Evolutionary conservation across 2,797 vertebrate species (phyloP).

Genomic region (Bucorvus abyssinicus): DNA sequence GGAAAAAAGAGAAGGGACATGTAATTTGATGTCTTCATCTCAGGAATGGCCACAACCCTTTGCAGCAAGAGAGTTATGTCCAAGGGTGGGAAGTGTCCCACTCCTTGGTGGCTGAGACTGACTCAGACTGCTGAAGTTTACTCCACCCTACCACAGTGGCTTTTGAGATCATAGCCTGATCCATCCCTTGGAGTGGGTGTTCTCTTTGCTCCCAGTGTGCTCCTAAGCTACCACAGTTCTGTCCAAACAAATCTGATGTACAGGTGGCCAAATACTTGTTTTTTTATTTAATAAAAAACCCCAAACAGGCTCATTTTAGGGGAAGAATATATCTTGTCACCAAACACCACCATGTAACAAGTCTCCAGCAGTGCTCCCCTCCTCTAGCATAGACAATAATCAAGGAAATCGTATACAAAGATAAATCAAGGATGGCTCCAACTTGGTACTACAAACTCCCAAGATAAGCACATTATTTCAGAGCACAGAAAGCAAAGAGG

Average conservation of each 20-base stretch:
- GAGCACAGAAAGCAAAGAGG: neutral
- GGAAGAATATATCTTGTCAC: neutral
- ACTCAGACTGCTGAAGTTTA: neutral
- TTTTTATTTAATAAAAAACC: neutral
- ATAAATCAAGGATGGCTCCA: neutral
- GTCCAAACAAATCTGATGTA: neutral
- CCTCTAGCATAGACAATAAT: neutral
- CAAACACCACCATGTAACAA: fast-evolving
- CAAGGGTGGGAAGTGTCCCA: neutral
- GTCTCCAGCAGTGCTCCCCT: neutral
- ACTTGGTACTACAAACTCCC: neutral
- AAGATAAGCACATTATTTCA: neutral
- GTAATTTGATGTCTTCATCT: neutral
- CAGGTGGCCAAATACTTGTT: fast-evolving
- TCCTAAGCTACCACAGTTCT: neutral
- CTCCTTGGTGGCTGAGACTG: neutral
- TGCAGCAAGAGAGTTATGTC: neutral
- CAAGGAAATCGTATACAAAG: neutral
- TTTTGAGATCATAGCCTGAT: neutral
- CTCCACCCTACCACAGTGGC: neutral
- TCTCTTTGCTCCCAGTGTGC: neutral
- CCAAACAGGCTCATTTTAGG: neutral
- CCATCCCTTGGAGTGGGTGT: neutral
- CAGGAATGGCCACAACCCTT: neutral
- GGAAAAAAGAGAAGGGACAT: no score